A percentile compares a stretch with the other conserved stretches of the same genome.
Evolutionary conservation across 2,797 vertebrate species (phyloP).

Genomic region (Xenops minutus): DNA sequence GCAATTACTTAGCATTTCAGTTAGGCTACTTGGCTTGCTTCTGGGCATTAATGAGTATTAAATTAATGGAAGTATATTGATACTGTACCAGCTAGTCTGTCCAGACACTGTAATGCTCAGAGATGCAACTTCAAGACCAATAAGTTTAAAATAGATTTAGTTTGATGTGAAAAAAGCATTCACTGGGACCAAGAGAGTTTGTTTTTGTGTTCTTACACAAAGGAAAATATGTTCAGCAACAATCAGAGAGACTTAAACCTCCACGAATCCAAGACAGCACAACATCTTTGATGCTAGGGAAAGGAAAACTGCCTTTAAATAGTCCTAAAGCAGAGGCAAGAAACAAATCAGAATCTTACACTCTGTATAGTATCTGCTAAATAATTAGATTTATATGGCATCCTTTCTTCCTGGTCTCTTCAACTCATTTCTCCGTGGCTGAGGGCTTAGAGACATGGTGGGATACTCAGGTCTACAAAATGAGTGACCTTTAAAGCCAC

Average conservation of each 20-base stretch:
- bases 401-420: not conserved
- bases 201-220: not conserved
- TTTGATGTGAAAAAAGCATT: not conserved
- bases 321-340: not conserved
- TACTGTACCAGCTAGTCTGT: not conserved
- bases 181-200: not conserved
- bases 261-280: not conserved
- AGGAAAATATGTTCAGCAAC: not conserved
- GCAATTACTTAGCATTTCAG: not conserved
- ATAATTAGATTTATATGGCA: not conserved
- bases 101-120: not conserved
- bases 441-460: not conserved
- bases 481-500: not conserved
- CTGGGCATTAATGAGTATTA: not conserved
- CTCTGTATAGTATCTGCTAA: not conserved
- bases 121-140: not conserved
- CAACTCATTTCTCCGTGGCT: not conserved
- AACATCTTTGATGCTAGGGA: not conserved
- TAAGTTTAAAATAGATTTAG: not conserved
- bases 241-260: not conserved
- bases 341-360: not conserved
- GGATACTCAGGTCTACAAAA: not conserved
- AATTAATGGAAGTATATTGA: not conserved
- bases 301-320: not conserved
- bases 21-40: not conserved